Evolutionary conservation across 2,113 vertebrate species (phyloP), one percentile per base, ranked within the genome.

Genomic region (Trichechus manatus): DNA sequence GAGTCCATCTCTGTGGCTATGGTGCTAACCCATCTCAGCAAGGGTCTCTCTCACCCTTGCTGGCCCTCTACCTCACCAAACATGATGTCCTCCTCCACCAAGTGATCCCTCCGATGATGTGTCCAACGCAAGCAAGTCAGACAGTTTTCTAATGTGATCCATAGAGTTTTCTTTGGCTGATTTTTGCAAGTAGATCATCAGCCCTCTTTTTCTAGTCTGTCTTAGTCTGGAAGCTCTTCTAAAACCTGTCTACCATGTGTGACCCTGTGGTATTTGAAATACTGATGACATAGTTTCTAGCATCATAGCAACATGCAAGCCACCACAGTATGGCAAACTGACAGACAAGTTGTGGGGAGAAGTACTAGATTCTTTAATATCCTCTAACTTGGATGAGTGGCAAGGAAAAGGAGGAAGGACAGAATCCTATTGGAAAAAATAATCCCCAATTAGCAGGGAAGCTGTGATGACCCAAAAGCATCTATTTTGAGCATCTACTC

Each of bases 381-480:
- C 59, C 27, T 68, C n/a, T 19, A 83, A 50, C 2, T 88, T 42
- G 6, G 10, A 72, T 27, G 63, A 96, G 4, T 75, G 22, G 6
- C 79, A 94, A 36, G 56, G 7, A 86, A 92, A 82, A 87, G 8
- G 6, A 70, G 25, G 25, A 90, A 77, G 3, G 23, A 20, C 81
- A 11, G 6, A 14, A 81, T 66, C 20, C 42, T 92, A 10, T 87
- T 92, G 85, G 9, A 78, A 95, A 95, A n/a, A 17, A 61, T 63
- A 89, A 93, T 91, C 8, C 61, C 36, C 44, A 91, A 10, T 85
- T 89, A 87, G 29, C 33, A 74, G 53, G 39, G 25, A 94, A 84
- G 19, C 64, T 96, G 23, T 82, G 59, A 95, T 85, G 53, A 85
- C 86, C 85, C 9, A 72, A 81, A 82, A 97, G n/a, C 22, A 36